These are phyloP conservation scores for Mamestra configurata DNA, from an alignment of 1,140 invertebrate species.

Conservation along the genomic window DNA sequence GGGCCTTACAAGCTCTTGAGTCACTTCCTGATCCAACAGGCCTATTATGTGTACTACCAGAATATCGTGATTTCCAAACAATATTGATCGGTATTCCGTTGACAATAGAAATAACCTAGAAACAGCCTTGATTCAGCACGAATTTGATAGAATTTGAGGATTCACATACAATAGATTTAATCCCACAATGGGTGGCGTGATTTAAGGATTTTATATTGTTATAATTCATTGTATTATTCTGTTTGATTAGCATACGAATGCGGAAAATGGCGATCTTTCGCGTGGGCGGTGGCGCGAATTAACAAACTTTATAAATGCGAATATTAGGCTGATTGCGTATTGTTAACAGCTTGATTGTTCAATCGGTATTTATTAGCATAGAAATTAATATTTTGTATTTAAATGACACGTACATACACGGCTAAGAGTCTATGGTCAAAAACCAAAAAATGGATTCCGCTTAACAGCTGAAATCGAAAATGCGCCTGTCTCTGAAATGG, in stretches of 20 bases:
- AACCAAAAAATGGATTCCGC: too few species aligned
- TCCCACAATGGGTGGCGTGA: background rate
- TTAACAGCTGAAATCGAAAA: too few species aligned
- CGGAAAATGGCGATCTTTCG: background rate
- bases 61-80: background rate
- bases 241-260: constrained; percentile 19
- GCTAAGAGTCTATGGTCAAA: too few species aligned
- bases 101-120: background rate
- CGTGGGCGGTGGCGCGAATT: constrained; percentile 8
- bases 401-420: too few species aligned
- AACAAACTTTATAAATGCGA: constrained; percentile 2
- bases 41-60: background rate
- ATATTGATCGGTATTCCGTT: constrained; percentile 3
- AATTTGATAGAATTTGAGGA: background rate
- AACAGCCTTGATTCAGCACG: constrained; percentile 6
- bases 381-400: background rate
- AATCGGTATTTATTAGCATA: background rate
- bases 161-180: background rate
- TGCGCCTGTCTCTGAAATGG: too few species aligned
- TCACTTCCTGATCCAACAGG: background rate
- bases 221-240: constrained; percentile 16
- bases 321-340: background rate
- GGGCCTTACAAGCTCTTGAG: background rate
- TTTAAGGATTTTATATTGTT: constrained; percentile 15
- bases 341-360: background rate